Evolutionary conservation across 2,113 vertebrate genomes (phyloP).

Genomic region (Melanostigma gelatinosum): DNA sequence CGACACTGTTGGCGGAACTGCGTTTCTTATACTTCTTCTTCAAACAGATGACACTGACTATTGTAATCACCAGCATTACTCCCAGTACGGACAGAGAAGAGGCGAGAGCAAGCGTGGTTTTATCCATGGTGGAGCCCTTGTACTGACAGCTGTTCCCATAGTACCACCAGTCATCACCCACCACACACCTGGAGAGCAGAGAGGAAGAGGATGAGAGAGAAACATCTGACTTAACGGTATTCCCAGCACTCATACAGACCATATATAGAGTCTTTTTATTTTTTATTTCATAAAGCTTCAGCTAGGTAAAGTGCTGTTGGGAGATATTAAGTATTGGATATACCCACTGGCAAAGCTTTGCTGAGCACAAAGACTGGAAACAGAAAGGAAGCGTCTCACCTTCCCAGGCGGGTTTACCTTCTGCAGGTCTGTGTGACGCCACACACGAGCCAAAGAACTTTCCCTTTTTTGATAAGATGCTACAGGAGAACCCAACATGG

Average conservation of each 20-base stretch:
- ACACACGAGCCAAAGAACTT: no score
- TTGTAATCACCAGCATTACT: slow-evolving; percentile 77
- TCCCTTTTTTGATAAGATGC: no score
- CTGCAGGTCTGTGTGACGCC: no score
- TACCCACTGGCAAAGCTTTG: background rate
- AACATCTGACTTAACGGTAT: background rate
- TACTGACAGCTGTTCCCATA: slow-evolving; percentile 86
- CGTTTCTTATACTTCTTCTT: slow-evolving; percentile 74
- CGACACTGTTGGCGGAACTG: fast-evolving
- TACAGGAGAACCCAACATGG: no score
- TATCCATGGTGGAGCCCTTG: slow-evolving; percentile 82
- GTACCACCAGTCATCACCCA: slow-evolving; percentile 90
- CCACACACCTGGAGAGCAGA: slow-evolving; percentile 83
- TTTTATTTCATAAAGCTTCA: no score
- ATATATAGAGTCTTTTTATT: background rate
- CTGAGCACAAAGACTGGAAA: background rate
- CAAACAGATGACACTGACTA: slow-evolving; percentile 73
- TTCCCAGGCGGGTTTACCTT: no score
- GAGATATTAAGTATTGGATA: background rate
- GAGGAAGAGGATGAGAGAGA: background rate
- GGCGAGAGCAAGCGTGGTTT: slow-evolving; percentile 75
- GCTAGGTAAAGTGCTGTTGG: background rate
- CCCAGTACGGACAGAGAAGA: slow-evolving; percentile 75
- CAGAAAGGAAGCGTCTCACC: no score
- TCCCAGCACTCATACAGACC: background rate